Conservation (phyloP, 1,140 invertebrate genomes). For the Papilio aristodemus region DNA sequence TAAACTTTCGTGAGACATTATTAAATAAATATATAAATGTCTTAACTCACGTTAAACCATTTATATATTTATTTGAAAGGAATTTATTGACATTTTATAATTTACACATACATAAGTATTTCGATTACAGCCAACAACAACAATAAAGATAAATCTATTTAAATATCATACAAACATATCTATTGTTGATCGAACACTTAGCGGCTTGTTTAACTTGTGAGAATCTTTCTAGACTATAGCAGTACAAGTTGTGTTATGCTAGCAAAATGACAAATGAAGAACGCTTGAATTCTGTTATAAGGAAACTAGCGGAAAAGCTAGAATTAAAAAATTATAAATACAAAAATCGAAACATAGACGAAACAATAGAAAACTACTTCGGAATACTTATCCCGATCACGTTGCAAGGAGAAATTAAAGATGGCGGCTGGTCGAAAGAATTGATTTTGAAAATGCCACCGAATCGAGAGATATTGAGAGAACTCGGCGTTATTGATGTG, state of each 20-base stretch:
- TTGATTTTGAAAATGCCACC: constrained; percentile 23
- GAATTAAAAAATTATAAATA: constrained; percentile 6
- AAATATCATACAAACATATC: background rate
- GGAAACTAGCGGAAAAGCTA: constrained; percentile 5
- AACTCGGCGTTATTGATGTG: background rate
- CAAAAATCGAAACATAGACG: background rate
- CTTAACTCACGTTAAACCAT: too few species aligned
- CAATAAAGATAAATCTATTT: background rate
- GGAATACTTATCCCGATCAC: constrained; percentile 16
- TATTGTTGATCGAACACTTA: background rate
- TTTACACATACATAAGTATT: too few species aligned
- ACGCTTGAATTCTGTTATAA: background rate
- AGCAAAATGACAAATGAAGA: constrained; percentile 1
- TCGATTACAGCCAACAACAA: background rate
- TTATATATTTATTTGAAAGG: too few species aligned
- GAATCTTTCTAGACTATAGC: background rate
- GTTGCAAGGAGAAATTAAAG: background rate
- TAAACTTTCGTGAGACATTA: too few species aligned
- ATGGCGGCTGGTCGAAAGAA: background rate
- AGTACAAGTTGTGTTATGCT: background rate
- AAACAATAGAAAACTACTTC: constrained; percentile 28
- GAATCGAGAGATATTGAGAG: constrained; percentile 9
- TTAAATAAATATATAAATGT: too few species aligned
- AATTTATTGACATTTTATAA: too few species aligned
- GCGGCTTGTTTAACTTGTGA: background rate